phyloP scores from a whole-genome alignment of 2,888 invertebrate species.

The Drosophila neotestacea region DNA sequence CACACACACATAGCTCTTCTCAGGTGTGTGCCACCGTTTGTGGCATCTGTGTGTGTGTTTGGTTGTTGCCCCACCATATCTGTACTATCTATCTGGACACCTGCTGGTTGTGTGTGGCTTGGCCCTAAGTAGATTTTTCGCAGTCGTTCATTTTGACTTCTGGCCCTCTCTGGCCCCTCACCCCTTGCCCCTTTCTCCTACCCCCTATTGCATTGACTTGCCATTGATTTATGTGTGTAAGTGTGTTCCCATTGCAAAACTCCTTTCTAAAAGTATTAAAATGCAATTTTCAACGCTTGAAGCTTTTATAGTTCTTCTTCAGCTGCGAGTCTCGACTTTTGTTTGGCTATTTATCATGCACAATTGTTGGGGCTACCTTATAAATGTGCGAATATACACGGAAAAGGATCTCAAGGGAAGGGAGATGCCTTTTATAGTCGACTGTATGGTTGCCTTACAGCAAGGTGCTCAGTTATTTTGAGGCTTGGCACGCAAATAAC shows the following conservation, averaged over 20 bases:
- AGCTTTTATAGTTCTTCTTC: slow-evolving; percentile 30
- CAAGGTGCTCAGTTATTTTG: slow-evolving; percentile 22
- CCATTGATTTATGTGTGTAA: slow-evolving; percentile 59
- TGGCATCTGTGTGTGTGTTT: slow-evolving; percentile 15
- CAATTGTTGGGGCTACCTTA: slow-evolving; percentile 31
- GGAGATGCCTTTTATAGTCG: neutral
- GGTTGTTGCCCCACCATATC: slow-evolving; percentile 15
- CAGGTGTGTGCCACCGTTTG: slow-evolving; percentile 14
- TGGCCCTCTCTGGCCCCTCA: slow-evolving; percentile 10
- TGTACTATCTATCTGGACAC: slow-evolving; percentile 45
- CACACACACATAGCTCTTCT: neutral
- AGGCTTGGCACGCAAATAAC: slow-evolving; percentile 62
- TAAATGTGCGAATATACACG: slow-evolving; percentile 21
- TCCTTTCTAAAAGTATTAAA: slow-evolving; percentile 56
- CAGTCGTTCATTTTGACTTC: slow-evolving; percentile 55
- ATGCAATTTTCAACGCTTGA: slow-evolving; percentile 63
- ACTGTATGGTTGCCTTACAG: neutral
- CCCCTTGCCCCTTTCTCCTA: neutral
- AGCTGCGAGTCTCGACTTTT: slow-evolving; percentile 27
- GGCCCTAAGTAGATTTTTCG: slow-evolving; percentile 56
- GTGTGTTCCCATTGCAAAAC: slow-evolving; percentile 3
- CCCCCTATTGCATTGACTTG: slow-evolving; percentile 51
- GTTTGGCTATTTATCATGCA: slow-evolving; percentile 57
- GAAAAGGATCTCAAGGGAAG: too few relatives aligned
- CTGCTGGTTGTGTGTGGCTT: slow-evolving; percentile 44